Base-by-base conservation (phyloP, 2,113 vertebrate genomes). In the Malurus alboscapulatus region DNA sequence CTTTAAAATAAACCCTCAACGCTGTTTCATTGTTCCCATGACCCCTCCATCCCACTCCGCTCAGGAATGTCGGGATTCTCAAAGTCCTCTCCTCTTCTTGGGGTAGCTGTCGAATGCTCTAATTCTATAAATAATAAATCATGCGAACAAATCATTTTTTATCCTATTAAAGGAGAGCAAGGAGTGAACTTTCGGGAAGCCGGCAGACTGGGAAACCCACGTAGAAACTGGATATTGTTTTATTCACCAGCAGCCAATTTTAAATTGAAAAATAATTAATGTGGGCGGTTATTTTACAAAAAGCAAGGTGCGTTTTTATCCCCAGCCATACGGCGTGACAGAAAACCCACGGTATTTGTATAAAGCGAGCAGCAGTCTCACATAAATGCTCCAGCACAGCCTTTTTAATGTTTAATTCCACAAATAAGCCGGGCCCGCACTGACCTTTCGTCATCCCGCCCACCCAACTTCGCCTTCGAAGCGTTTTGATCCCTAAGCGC, bases 241-340 rank as follows among this genome's bases (percentile, higher is more conserved):
- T 17, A 15, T 38, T 24, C 29, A 4, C 0, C 2, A 44, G 2
- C 5, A 1, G 40, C 3, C 27, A 5, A 48, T 16, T 84, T 50
- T 19, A 47, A 51, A 27, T 1, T 12, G 27, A 12, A 74, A 66
- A 78, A 3, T 5, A 10, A 45, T 12, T 14, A 14, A 63, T 17
- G 26, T 3, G 3, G 9, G 29, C n/a, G 10, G 13, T 53, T 11
- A 12, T 63, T 66, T 77, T 5, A 40, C 3, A 3, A 51, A 20
- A 53, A 42, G 9, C 0, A 0, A 4, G 20, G 29, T 5, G 18
- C 8, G 1, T 1, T 53, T 38, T 42, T 6, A 6, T 2, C 7
- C 21, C 17, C 4, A 18, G 20, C 15, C 34, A 2, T 3, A 51
- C 26, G 3, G 24, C 0, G 0, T 1, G 34, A 34, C 0, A 1